These are phyloP conservation scores for Tachyglossus aculeatus DNA, from an alignment of 2,797 vertebrate genomes.

Conservation along the genomic window DNA sequence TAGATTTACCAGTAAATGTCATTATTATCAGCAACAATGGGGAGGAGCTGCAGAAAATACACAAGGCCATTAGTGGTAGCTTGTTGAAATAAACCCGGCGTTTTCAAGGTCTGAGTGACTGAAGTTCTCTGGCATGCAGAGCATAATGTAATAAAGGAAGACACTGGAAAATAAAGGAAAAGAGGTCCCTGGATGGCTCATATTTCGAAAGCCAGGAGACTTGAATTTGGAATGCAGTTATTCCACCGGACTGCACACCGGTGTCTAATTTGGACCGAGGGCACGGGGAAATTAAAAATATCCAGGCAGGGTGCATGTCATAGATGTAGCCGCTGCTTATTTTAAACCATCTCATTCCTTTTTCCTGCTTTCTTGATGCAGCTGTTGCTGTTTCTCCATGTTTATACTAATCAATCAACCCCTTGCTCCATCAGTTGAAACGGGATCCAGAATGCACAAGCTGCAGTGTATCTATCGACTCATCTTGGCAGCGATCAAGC, in stretches of 20 bases:
- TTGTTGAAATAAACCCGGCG: conserved; percentile 22
- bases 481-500: conserved; percentile 46
- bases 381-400: conserved; percentile 32
- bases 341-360: conserved; percentile 34
- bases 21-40: conserved; percentile 30
- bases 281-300: conserved; percentile 46
- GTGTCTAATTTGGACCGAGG: conserved; percentile 36
- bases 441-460: conserved; percentile 35
- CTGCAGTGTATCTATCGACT: conserved; percentile 25
- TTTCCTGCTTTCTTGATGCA: conserved; percentile 24
- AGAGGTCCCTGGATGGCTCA: background rate
- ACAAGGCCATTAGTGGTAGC: conserved; percentile 8
- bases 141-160: background rate
- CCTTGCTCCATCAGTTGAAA: conserved; percentile 43
- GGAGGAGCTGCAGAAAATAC: conserved; percentile 3
- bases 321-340: conserved; percentile 49
- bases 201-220: background rate
- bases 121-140: conserved; percentile 23
- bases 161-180: conserved; percentile 11
- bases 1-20: conserved; percentile 22
- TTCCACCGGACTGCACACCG: conserved; percentile 8
- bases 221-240: background rate
- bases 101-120: conserved; percentile 4
- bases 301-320: conserved; percentile 22
- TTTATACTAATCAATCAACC: conserved; percentile 50